Conservation (phyloP, 2,797 vertebrate genomes). For the Poecilia gillii region DNA sequence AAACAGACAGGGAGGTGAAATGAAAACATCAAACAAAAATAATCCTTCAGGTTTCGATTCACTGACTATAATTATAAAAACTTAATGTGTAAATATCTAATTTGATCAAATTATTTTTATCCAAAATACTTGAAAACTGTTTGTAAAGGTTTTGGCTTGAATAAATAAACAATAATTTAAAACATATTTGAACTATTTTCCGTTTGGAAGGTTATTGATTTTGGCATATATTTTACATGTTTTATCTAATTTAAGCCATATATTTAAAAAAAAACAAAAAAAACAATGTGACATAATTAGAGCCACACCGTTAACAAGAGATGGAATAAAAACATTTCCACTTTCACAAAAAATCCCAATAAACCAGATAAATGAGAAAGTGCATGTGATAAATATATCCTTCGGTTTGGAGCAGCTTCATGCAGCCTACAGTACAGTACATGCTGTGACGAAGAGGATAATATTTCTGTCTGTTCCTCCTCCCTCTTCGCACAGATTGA, state of each 20-base stretch:
- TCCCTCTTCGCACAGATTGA: slow-evolving; percentile 16
- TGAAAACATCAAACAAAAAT: neutral
- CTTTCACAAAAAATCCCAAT: slow-evolving; percentile 42
- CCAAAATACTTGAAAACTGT: neutral
- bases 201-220: neutral
- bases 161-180: neutral
- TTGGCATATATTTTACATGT: neutral
- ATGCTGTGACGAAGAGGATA: slow-evolving; percentile 60
- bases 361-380: slow-evolving; percentile 45
- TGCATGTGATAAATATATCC: slow-evolving; percentile 51
- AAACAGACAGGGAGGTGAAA: too few relatives aligned
- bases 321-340: slow-evolving; percentile 30
- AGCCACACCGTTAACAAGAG: slow-evolving; percentile 44
- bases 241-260: slow-evolving; percentile 21
- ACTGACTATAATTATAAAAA: neutral
- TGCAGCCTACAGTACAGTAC: slow-evolving; percentile 50
- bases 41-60: neutral
- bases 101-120: neutral
- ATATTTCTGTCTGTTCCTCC: slow-evolving; percentile 54
- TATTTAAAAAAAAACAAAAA: slow-evolving; percentile 32
- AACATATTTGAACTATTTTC: neutral
- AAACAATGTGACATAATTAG: slow-evolving; percentile 62
- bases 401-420: slow-evolving; percentile 49
- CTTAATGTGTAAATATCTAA: neutral
- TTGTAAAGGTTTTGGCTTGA: neutral